These are phyloP conservation scores for Myiagra hebetior DNA, from an alignment of 2,113 vertebrate species.

Conservation along the genomic window DNA sequence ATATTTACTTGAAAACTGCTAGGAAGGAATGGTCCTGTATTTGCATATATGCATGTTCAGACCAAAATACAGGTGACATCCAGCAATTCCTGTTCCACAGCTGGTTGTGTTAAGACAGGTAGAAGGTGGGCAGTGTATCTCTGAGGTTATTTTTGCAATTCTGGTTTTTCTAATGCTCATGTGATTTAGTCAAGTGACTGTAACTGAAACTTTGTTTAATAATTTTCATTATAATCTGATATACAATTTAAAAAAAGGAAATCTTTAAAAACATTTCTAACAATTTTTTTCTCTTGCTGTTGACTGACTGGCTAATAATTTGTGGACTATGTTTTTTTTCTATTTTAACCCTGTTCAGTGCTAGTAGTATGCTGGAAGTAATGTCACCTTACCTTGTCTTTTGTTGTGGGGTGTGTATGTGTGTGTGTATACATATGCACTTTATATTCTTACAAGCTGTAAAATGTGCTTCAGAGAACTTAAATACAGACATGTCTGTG, in stretches of 20 bases:
- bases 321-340: neutral
- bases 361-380: neutral
- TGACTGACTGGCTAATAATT: neutral
- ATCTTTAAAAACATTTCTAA: neutral
- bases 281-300: neutral
- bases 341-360: neutral
- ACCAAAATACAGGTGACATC: neutral
- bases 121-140: neutral
- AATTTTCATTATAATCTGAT: neutral
- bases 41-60: neutral
- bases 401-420: neutral
- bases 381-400: neutral
- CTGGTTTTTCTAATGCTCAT: neutral
- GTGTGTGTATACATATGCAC: neutral
- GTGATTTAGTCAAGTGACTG: neutral
- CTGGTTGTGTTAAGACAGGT: neutral
- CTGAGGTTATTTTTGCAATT: neutral
- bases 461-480: neutral
- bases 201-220: neutral
- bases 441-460: neutral
- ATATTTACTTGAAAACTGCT: neutral
- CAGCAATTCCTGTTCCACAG: neutral
- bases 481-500: accelerated
- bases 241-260: neutral
- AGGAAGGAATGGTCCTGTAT: neutral